Evolutionary conservation across 2,888 invertebrate genomes (phyloP).

Genomic region (Papilio gigon): DNA sequence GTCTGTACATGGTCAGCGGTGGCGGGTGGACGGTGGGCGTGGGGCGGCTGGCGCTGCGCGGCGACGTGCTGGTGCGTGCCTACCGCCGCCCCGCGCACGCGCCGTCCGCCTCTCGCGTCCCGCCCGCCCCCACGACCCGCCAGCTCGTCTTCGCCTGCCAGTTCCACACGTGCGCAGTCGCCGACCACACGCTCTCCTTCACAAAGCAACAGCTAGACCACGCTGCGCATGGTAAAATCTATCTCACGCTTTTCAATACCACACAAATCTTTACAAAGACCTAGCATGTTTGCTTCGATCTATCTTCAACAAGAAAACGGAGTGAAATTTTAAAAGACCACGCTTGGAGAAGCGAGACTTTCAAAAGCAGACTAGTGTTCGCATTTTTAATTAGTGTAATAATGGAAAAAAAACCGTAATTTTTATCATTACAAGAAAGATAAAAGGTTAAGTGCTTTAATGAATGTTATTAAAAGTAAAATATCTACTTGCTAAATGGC

Average conservation of each 20-base stretch:
- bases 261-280: not conserved
- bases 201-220: conserved; percentile 93
- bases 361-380: not conserved
- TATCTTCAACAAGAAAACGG: not conserved
- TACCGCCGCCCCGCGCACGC: conserved; percentile 86
- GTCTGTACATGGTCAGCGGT: conserved; percentile 87
- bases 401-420: not conserved
- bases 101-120: conserved; percentile 50
- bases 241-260: not conserved
- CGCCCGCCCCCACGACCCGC: conserved; percentile 61
- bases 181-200: conserved; percentile 92
- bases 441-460: conserved; percentile 2
- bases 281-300: not conserved
- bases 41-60: conserved; percentile 86
- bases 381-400: not conserved
- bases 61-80: conserved; percentile 95
- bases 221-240: conserved; percentile 87
- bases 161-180: conserved; percentile 97
- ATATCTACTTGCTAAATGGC: not conserved
- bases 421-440: not conserved
- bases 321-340: not conserved
- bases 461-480: not conserved
- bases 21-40: conserved; percentile 85
- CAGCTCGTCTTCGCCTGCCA: conserved; percentile 93
- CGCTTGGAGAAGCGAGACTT: not conserved